Evolutionary conservation across 2,888 invertebrate species (phyloP).

Genomic region (Bombyx huttoni): DNA sequence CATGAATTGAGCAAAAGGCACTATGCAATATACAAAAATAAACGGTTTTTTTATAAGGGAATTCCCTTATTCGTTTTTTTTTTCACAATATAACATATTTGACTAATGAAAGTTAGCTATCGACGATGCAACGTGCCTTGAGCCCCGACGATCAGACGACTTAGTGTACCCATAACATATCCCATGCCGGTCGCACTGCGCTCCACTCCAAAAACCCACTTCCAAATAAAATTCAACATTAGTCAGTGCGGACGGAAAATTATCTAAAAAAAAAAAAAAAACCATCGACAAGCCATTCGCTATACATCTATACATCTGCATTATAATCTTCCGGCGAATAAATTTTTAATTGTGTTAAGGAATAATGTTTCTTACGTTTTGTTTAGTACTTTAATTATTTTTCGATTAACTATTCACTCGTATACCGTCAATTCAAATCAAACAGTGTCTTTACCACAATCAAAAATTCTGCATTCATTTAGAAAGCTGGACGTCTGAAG

Average conservation of each 20-base stretch:
- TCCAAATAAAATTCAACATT: background rate
- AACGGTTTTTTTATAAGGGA: constrained; percentile 41
- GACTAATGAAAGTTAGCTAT: constrained; percentile 25
- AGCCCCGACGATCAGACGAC: constrained; percentile 32
- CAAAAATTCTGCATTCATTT: constrained; percentile 52
- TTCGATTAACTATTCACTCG: background rate
- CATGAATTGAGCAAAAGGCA: constrained; percentile 64
- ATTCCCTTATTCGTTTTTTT: constrained; percentile 19
- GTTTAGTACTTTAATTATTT: background rate
- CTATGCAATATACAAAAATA: constrained; percentile 56
- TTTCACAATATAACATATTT: constrained; percentile 7
- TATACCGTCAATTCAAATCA: background rate
- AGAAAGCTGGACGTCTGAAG: constrained; percentile 69
- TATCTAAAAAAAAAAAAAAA: constrained; percentile 15
- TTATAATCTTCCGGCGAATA: constrained; percentile 19
- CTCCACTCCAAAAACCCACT: constrained; percentile 2
- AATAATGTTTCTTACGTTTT: constrained; percentile 5
- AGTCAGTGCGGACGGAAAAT: constrained; percentile 13
- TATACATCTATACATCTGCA: constrained; percentile 15
- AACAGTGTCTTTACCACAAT: constrained; percentile 41
- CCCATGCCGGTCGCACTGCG: background rate
- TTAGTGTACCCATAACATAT: constrained; percentile 7
- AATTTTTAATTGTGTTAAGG: constrained; percentile 26
- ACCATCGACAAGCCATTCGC: constrained; percentile 30
- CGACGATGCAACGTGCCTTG: constrained; percentile 56